phyloP scores from a whole-genome alignment of 2,888 invertebrate species.

The Pristionchus arcanus region DNA sequence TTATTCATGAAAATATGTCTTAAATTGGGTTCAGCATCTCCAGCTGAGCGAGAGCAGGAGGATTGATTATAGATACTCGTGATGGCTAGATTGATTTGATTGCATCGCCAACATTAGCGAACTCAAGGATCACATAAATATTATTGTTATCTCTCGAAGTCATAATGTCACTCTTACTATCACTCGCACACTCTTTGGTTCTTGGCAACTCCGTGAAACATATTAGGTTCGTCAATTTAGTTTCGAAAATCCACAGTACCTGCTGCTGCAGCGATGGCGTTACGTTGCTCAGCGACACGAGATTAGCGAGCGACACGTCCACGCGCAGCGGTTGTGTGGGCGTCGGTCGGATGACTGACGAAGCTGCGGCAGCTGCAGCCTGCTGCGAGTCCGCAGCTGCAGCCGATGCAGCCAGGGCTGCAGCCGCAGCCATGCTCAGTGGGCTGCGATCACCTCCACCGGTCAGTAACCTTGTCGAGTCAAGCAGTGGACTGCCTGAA shows the following conservation, averaged over 20 bases:
- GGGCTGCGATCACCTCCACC: not conserved
- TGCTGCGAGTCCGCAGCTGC: slow-evolving; percentile 36
- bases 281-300: slow-evolving; percentile 45
- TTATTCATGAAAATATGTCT: no score
- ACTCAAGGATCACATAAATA: no score
- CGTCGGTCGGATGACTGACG: slow-evolving; percentile 67
- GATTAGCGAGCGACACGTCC: slow-evolving; percentile 57
- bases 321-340: slow-evolving; percentile 54
- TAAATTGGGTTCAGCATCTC: no score
- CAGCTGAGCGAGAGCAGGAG: no score
- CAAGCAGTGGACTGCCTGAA: slow-evolving; percentile 38
- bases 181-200: not conserved
- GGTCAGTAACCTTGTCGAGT: slow-evolving; percentile 13
- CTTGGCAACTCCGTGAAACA: not conserved
- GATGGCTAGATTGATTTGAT: no score
- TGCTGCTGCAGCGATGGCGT: slow-evolving; percentile 48
- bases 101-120: no score
- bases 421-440: slow-evolving; percentile 3
- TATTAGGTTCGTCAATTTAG: not conserved
- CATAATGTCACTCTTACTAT: no score
- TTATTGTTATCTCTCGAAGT: no score
- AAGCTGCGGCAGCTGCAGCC: slow-evolving; percentile 44
- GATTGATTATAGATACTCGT: no score
- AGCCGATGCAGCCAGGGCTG: not conserved
- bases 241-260: not conserved